These are phyloP conservation scores for Synanthedon tipuliformis DNA, from an alignment of 2,888 invertebrate species.

Conservation along the genomic window DNA sequence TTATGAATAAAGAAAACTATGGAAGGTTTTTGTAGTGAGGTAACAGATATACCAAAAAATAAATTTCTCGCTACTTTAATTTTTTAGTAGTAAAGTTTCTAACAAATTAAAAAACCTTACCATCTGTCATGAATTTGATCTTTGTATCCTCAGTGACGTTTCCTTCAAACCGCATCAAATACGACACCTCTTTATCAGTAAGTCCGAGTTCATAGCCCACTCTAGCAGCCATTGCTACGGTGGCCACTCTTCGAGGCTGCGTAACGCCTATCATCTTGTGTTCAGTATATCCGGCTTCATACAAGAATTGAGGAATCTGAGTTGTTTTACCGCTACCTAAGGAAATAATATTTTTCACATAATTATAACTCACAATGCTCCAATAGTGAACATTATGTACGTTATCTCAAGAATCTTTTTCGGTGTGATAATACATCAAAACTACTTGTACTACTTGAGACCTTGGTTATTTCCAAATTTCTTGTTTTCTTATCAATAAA, in stretches of 20 bases:
- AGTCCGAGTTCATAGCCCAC: slow-evolving; percentile 92
- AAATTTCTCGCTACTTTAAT: too few relatives aligned
- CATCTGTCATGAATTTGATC: slow-evolving; percentile 99
- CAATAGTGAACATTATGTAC: too few relatives aligned
- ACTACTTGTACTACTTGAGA: neutral
- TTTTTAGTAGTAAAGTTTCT: too few relatives aligned
- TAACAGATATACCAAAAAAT: too few relatives aligned
- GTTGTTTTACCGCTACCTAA: slow-evolving; percentile 94
- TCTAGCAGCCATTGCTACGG: slow-evolving; percentile 94
- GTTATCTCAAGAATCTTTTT: too few relatives aligned
- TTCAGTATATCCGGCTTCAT: slow-evolving; percentile 93
- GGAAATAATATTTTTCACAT: neutral
- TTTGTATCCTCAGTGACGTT: slow-evolving; percentile 88
- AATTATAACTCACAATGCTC: too few relatives aligned
- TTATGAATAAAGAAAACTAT: too few relatives aligned
- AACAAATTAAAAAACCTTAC: slow-evolving; percentile 21
- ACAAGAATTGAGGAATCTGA: slow-evolving; percentile 97
- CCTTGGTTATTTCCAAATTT: neutral
- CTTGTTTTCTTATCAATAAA: too few relatives aligned
- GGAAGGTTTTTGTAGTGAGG: too few relatives aligned
- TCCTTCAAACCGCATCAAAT: slow-evolving; percentile 95
- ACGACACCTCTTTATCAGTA: slow-evolving; percentile 80
- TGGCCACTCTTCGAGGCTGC: slow-evolving; percentile 97
- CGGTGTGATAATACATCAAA: neutral
- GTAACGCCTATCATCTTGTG: slow-evolving; percentile 91